phyloP scores from a whole-genome alignment of 2,797 vertebrate species.

The Molossus alvarezi region DNA sequence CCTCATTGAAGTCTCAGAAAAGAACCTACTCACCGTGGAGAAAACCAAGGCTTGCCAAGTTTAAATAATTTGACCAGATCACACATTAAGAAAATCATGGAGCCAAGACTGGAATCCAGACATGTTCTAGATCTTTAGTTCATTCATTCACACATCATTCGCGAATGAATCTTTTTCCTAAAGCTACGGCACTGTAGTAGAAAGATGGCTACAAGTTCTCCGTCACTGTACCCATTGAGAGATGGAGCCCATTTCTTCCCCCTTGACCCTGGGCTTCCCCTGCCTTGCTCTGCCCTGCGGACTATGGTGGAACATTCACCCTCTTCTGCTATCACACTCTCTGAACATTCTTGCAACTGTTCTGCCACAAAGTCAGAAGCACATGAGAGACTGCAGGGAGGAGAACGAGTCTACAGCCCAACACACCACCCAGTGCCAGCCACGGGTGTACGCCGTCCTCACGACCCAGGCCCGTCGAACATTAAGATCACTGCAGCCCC shows the following conservation, averaged over 20 bases:
- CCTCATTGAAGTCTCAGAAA: neutral
- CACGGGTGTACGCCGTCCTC: neutral
- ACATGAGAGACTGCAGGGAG: neutral
- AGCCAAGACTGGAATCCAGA: neutral
- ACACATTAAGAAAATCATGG: neutral
- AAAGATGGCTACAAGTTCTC: neutral
- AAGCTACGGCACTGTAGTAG: neutral
- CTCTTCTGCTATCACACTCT: neutral
- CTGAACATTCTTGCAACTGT: neutral
- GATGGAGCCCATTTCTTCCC: neutral
- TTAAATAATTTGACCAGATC: neutral
- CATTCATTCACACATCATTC: neutral
- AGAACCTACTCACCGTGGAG: neutral
- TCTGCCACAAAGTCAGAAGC: neutral
- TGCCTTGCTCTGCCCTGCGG: neutral
- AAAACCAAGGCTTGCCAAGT: neutral
- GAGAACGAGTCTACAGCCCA: neutral
- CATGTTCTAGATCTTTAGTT: neutral
- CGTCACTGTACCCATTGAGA: neutral
- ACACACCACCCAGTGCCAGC: neutral
- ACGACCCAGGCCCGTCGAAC: neutral
- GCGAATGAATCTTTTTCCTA: neutral
- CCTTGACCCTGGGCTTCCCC: neutral
- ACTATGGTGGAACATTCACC: neutral
- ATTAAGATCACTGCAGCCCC: neutral